phyloP scores from a whole-genome alignment of 2,888 invertebrate genomes.

The Orthosia gothica region DNA sequence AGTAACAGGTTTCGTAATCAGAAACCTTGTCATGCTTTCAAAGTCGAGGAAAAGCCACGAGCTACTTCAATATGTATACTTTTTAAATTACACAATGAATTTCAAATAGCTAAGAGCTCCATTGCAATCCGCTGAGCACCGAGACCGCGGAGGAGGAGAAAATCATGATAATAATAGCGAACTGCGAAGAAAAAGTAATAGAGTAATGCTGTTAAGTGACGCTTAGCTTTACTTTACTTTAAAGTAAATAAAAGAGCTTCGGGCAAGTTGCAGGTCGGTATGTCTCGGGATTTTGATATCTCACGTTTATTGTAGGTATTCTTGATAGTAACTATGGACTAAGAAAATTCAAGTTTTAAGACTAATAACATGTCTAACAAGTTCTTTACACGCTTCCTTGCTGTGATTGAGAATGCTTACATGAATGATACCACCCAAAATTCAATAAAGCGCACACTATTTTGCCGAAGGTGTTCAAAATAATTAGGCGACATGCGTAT shows the following conservation, averaged over 20 bases:
- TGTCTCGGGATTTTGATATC: neutral
- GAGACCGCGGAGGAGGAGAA: neutral
- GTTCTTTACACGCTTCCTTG: neutral
- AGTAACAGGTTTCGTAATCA: neutral
- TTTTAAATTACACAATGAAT: conserved; percentile 19
- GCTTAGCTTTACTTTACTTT: neutral
- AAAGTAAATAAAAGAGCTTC: neutral
- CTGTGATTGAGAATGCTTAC: neutral
- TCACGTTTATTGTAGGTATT: neutral
- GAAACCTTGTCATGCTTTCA: too few relatives aligned
- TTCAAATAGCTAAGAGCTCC: conserved; percentile 9
- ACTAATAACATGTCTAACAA: neutral
- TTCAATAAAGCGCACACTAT: too few relatives aligned
- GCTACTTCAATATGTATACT: conserved; percentile 21
- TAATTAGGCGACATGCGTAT: too few relatives aligned
- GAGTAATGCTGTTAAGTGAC: neutral
- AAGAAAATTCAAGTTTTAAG: neutral
- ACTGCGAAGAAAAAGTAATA: neutral
- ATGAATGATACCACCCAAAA: neutral
- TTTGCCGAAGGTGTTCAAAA: too few relatives aligned
- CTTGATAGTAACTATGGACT: neutral
- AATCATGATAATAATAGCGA: conserved; percentile 3
- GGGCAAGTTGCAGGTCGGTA: neutral
- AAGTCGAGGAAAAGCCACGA: neutral
- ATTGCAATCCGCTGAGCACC: neutral